phyloP scores from a whole-genome alignment of 92 coral and sea anemone genomes.

The Bergia sp. region DNA sequence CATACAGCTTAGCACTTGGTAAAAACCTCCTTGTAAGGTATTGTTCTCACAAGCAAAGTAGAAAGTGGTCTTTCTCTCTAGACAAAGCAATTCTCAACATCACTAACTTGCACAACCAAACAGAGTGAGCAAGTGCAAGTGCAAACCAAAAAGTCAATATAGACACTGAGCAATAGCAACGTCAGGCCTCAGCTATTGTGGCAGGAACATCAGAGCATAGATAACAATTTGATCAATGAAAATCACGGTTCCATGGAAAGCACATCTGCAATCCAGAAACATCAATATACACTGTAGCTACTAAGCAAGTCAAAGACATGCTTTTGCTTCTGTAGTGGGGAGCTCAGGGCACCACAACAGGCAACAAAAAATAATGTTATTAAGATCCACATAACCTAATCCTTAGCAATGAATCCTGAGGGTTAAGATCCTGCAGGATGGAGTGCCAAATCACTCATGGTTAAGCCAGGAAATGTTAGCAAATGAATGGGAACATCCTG shows the following conservation, averaged over 20 bases:
- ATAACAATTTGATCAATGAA: neutral
- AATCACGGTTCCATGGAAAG: neutral
- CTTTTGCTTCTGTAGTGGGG: neutral
- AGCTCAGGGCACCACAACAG: neutral
- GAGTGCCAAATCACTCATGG: constrained; percentile 51
- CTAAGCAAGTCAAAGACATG: neutral
- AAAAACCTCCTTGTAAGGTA: neutral
- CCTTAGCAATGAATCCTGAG: constrained; percentile 23
- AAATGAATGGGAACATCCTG: constrained; percentile 42
- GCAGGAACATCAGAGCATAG: neutral
- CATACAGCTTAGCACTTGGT: neutral
- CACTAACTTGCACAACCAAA: constrained; percentile 48
- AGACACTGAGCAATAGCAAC: constrained; percentile 8
- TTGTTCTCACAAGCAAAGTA: constrained; percentile 45
- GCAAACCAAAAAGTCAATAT: neutral
- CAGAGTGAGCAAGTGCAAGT: constrained; percentile 11
- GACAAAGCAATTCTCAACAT: constrained; percentile 47
- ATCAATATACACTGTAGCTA: neutral
- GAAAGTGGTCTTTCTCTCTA: constrained; percentile 43
- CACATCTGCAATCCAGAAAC: neutral
- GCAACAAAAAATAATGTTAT: too few relatives aligned
- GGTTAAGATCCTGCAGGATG: constrained; percentile 42
- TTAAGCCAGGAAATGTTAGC: constrained; percentile 51
- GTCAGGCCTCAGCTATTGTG: neutral
- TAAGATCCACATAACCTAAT: neutral